Conservation (phyloP, 2,888 invertebrate genomes). For the Aspidiotus rigidus region DNA sequence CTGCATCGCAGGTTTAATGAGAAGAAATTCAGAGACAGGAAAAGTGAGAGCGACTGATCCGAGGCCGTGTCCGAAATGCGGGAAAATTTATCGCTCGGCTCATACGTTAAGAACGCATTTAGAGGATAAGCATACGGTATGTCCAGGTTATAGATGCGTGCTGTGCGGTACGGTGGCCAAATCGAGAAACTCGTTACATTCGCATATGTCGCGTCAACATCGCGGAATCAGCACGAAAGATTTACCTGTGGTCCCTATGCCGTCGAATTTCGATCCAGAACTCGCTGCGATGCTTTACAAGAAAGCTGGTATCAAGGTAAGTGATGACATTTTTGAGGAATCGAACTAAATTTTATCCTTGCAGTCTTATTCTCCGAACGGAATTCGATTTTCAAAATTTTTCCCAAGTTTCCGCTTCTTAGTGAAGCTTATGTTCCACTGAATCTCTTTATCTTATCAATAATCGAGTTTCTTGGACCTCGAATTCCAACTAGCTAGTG, state of each 20-base stretch:
- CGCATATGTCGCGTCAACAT: constrained; percentile 89
- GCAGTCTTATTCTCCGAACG: too few species aligned
- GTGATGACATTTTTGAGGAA: not conserved
- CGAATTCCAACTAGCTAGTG: too few species aligned
- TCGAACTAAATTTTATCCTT: not conserved
- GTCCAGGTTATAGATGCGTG: constrained; percentile 84
- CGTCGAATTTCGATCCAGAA: constrained; percentile 82
- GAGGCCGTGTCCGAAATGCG: constrained; percentile 83
- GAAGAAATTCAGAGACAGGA: constrained; percentile 68
- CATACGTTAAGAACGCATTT: constrained; percentile 83
- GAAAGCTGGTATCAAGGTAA: constrained; percentile 80
- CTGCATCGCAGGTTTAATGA: constrained; percentile 19
- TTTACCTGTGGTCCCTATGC: constrained; percentile 84
- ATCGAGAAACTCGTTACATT: constrained; percentile 81
- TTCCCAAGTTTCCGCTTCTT: too few species aligned
- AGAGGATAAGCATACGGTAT: constrained; percentile 87
- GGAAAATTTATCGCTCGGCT: constrained; percentile 84
- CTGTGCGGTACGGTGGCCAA: constrained; percentile 88
- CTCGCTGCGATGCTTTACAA: constrained; percentile 69
- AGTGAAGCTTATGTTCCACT: too few species aligned
- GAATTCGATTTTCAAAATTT: too few species aligned
- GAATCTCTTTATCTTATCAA: too few species aligned
- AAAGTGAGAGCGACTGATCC: constrained; percentile 86
- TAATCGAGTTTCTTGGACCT: too few species aligned
- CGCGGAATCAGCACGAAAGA: constrained; percentile 89